Base-by-base conservation (phyloP, 2,888 invertebrate genomes). In the Hoplodrina blanda region DNA sequence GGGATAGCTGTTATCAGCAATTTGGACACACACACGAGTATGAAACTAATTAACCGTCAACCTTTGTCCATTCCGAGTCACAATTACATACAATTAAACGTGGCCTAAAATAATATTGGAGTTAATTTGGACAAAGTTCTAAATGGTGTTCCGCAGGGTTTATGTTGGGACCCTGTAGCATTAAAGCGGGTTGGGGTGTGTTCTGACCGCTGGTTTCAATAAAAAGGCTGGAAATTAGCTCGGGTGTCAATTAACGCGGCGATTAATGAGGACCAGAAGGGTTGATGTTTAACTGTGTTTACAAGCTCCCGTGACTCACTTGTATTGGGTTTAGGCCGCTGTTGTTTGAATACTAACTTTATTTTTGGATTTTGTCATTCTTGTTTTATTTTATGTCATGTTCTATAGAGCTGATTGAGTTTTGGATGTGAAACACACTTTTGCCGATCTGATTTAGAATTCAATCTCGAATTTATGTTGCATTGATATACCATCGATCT, bases 51-150 rank as follows among this genome's bases (percentile, higher is more conserved):
- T 85, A 85, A 76, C 78, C 76, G 81, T 69, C 76, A 87, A 86
- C 85, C 84, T 84, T 87, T 85, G 87, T 80, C 84, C 85, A 80
- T 80, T 81, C 60, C 44, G 63, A 84, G 77, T 87, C 85, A 83
- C 87, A 88, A 89, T 87, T 88, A 88, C 86, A 85, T 80, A 82
- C 85, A 86, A 86, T 88, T 89, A 88, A 88, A 88, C 82, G 82
- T 76, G 76, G 78, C 88, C 89, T 89, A 88, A 89, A 89, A 90
- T 89, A 90, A 91, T 91, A 91, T 91, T 85, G 84, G 76, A 80
- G 84, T 82, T 85, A 85, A 88, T 85, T 83, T 83, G 69, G 83
- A 85, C 87, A 86, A 86, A 87, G 87, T 88, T 87, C 82, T 77
- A 67, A 77, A 82, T 82, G 78, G 76, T 74, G 77, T 78, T 74